phyloP scores from a whole-genome alignment of 2,888 invertebrate genomes.

The Aplocera efformata region DNA sequence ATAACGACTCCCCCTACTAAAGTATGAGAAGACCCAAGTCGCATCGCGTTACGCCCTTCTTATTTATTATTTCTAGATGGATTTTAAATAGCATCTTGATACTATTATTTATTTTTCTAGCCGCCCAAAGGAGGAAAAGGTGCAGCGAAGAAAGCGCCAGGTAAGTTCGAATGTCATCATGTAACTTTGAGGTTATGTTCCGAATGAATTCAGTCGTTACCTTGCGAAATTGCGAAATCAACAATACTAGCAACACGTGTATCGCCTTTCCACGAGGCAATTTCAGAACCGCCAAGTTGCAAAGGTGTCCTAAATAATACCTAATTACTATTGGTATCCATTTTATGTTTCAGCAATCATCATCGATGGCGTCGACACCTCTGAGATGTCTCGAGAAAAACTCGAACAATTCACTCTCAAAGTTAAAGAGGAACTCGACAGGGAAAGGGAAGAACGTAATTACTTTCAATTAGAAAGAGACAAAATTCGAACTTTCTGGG shows the following conservation, averaged over 20 bases:
- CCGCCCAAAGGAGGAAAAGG: conserved; percentile 64
- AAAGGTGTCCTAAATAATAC: too few relatives aligned
- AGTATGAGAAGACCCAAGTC: too few relatives aligned
- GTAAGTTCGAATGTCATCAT: conserved; percentile 32
- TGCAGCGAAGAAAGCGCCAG: conserved; percentile 59
- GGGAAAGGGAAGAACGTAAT: conserved; percentile 96
- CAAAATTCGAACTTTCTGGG: conserved; percentile 97
- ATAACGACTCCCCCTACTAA: too few relatives aligned
- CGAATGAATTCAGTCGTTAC: too few relatives aligned
- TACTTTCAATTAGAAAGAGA: conserved; percentile 97
- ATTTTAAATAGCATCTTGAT: background rate
- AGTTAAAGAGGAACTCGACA: conserved; percentile 94
- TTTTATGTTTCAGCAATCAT: conserved; percentile 72
- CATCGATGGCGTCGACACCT: conserved; percentile 95
- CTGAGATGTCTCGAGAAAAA: conserved; percentile 95
- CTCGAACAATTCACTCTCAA: conserved; percentile 92
- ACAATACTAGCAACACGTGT: too few relatives aligned
- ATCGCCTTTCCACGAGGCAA: too few relatives aligned
- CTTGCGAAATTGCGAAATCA: too few relatives aligned
- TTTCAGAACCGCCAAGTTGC: too few relatives aligned
- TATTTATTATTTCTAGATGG: too few relatives aligned
- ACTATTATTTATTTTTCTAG: conserved; percentile 41
- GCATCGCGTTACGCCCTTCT: too few relatives aligned
- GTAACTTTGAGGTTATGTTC: too few relatives aligned
- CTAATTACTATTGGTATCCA: too few relatives aligned